Conservation (phyloP, 2,797 vertebrate genomes). For the Hippoglossus hippoglossus region DNA sequence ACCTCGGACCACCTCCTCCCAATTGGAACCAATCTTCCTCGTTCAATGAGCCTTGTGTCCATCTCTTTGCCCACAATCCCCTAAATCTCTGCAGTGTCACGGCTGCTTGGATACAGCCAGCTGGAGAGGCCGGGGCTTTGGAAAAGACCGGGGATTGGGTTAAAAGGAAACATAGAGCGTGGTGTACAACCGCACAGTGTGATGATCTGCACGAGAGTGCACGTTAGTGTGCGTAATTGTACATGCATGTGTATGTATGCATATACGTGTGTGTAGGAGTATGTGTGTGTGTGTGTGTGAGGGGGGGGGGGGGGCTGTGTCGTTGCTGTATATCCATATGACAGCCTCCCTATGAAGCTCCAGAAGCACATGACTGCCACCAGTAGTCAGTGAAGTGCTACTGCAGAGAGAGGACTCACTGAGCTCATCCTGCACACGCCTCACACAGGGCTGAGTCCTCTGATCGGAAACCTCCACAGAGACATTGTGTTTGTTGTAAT, state of each 20-base stretch:
- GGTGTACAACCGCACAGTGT: neutral
- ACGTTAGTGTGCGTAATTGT: neutral
- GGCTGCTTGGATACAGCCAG: conserved; percentile 61
- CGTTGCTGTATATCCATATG: conserved; percentile 10
- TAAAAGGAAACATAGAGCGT: conserved; percentile 39
- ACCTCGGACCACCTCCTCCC: conserved; percentile 34
- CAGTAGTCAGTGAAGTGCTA: conserved; percentile 65
- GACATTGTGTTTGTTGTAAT: neutral
- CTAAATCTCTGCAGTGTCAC: conserved; percentile 71
- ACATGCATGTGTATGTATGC: conserved; percentile 1
- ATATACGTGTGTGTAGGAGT: no score
- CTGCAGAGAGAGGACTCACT: conserved; percentile 30
- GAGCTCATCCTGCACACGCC: neutral
- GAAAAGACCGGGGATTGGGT: conserved; percentile 31
- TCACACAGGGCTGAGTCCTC: conserved; percentile 6
- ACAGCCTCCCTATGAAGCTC: conserved; percentile 2
- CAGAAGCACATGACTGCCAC: conserved; percentile 76
- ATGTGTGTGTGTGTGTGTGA: no score
- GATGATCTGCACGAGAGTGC: conserved; percentile 15
- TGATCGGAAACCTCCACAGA: conserved; percentile 6
- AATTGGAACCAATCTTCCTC: conserved; percentile 55
- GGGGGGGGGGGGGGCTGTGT: neutral
- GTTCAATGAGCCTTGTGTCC: conserved; percentile 73
- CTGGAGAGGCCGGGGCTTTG: conserved; percentile 43
- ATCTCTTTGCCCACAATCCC: conserved; percentile 65